Base-by-base conservation (phyloP, 2,113 vertebrate genomes). In the Cavia porcellus region DNA sequence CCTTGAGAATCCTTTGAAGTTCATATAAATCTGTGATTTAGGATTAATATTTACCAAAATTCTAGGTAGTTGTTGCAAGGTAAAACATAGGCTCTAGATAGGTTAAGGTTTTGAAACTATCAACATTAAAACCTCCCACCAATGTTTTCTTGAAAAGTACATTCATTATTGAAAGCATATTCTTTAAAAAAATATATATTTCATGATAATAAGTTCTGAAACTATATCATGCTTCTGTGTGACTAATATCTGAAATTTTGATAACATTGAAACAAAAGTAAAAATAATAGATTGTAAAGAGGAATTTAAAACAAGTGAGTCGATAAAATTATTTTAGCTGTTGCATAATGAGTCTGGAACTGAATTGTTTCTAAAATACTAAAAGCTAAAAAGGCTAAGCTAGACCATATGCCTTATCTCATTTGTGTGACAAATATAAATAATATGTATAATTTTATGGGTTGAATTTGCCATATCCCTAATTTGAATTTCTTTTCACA, bases 311-410 rank as follows among this genome's bases (percentile, higher is more conserved):
- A 98, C 79, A 81, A 97, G 62, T 91, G 75, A 94, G 97, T 96
- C 77, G 42, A 95, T 97, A 98, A 97, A 98, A 98, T 97, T 50
- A 97, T 97, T 97, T 89, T 32, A 95, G 86, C 28, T 97, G 94
- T 96, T 90, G 11, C 45, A 96, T 97, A 98, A 95, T 96, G 66
- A 93, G 79, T 96, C 97, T 97, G 55, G n/a, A 96, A 80, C 17
- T 91, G 61, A 96, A 97, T 98, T 95, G 94, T 98, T 96, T 90
- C 88, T 90, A 75, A 95, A 97, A 96, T 92, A 72, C 25, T 94
- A 93, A 94, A 79, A 91, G 66, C 62, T 92, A 64, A 83, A 97
- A 98, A 97, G 92, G 47, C 3, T 57, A 89, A 90, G 1, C 2
- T 55, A 89, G 38, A 89, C n/a, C 3, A 80, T 85, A 5, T 12